A percentile compares a stretch with the other conserved stretches of the same genome.
These are phyloP conservation scores for Pseudomyrmex concolor DNA, from an alignment of 1,140 invertebrate genomes.

Conservation along the genomic window DNA sequence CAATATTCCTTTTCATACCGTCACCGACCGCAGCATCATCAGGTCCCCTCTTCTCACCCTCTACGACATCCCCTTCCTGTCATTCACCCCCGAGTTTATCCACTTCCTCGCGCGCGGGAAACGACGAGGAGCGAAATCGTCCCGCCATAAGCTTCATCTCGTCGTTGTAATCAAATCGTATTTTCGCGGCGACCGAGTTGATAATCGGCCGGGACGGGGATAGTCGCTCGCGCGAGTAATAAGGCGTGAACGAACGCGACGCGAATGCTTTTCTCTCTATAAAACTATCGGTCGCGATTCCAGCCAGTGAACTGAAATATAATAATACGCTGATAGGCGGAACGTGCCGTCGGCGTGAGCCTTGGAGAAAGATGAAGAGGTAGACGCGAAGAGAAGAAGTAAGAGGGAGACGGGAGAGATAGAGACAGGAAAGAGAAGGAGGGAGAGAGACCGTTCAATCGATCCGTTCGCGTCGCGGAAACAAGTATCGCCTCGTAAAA, in stretches of 20 bases:
- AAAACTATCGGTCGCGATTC: slow-evolving; percentile 61
- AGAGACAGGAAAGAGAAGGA: slow-evolving; percentile 6
- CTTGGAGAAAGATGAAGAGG: slow-evolving; percentile 27
- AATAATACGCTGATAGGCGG: slow-evolving; percentile 64
- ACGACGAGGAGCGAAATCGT: neutral
- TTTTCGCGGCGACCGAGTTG: neutral
- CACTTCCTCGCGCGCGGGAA: neutral
- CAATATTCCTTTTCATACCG: slow-evolving; percentile 64
- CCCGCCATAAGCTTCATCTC: neutral
- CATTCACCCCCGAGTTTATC: slow-evolving; percentile 23
- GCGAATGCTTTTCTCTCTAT: slow-evolving; percentile 51
- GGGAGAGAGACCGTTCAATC: slow-evolving; percentile 71
- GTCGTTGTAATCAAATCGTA: neutral
- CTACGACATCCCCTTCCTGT: slow-evolving; percentile 39
- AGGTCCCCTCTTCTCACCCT: slow-evolving; percentile 44
- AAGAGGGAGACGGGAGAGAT: neutral
- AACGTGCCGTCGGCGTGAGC: slow-evolving; percentile 41
- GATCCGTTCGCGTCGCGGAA: slow-evolving; percentile 78
- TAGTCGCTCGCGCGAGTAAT: neutral
- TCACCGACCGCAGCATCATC: slow-evolving; percentile 21
- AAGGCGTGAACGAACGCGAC: neutral
- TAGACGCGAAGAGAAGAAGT: neutral
- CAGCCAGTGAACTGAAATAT: slow-evolving; percentile 66
- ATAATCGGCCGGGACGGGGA: neutral
- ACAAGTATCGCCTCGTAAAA: slow-evolving; percentile 84